Evolutionary conservation across 2,797 vertebrate species (phyloP), one percentile per base, ranked within the genome.

Genomic region (Lutjanus campechanus): DNA sequence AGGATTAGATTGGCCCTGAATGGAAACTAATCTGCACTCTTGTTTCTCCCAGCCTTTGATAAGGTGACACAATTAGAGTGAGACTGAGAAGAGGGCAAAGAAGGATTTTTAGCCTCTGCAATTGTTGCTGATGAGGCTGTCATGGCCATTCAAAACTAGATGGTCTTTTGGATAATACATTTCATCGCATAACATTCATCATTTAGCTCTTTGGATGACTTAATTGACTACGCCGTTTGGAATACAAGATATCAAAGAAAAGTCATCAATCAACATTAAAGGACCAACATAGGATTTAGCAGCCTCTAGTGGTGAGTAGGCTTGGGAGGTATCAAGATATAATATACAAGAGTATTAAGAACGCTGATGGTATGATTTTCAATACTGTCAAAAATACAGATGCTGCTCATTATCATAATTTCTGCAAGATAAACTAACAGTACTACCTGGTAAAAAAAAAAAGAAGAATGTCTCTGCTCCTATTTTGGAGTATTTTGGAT

Each of bases 41-140:
- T 92, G 86, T 93, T 91, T 92, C 84, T 89, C 59, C 12, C 76
- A 73, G 88, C 64, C 82, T 91, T 91, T 94, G 92, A 93, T 92
- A 88, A 91, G 82, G 77, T 88, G 88, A 81, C 71, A 90, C 87
- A 91, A 91, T 90, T 93, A 91, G 78, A 85, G 71, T 40, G 74
- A 79, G 73, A 85, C 69, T 54, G 65, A 83, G 76, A 53, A 70
- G 77, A 88, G 77, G 62, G 65, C 50, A 77, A 63, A 62, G 69
- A 64, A 13, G 43, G 81, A 73, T 79, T 69, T 76, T 69, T 59
- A 50, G 73, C 66, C 55, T 64, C 55, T 17, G 65, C 73, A 85
- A 75, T 73, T 66, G 70, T 53, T 73, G 67, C 47, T 69, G 80
- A 83, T 84, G 81, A 89, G 66, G 68, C 71, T 75, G 68, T 79